These are phyloP conservation scores for Seira sanloemensis DNA, from an alignment of 2,888 invertebrate genomes.

Conservation along the genomic window DNA sequence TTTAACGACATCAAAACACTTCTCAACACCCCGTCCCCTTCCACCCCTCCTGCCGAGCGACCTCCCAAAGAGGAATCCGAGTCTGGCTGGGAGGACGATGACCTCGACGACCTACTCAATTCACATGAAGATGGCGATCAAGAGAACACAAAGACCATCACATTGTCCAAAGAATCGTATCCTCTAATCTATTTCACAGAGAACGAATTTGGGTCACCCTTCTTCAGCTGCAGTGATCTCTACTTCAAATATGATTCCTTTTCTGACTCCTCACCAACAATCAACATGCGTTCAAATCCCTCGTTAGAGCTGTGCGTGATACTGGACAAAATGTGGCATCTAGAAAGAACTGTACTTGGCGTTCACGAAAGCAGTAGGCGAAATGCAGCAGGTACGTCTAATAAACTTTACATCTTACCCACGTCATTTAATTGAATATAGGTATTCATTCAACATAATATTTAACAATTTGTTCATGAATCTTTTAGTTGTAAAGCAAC, in stretches of 20 bases:
- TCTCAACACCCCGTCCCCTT: conserved; percentile 16
- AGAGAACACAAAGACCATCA: conserved; percentile 38
- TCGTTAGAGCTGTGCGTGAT: conserved; percentile 64
- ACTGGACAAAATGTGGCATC: conserved; percentile 67
- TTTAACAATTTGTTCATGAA: conserved; percentile 18
- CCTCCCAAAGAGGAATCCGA: conserved; percentile 17
- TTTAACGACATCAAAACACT: conserved; percentile 42
- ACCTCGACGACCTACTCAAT: conserved; percentile 30
- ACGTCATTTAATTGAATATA: conserved; percentile 4
- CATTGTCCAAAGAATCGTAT: conserved; percentile 59
- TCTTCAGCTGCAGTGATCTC: conserved; percentile 57
- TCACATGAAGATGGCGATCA: neutral
- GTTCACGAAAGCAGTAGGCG: conserved; percentile 70
- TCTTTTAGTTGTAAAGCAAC: conserved; percentile 77
- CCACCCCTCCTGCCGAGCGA: neutral
- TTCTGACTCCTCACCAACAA: conserved; percentile 35
- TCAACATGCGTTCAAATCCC: conserved; percentile 54
- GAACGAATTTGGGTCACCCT: conserved; percentile 54
- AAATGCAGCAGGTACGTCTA: conserved; percentile 74
- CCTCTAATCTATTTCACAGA: conserved; percentile 59
- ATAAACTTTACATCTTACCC: neutral
- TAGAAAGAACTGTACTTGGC: conserved; percentile 68
- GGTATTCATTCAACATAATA: neutral
- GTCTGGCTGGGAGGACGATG: conserved; percentile 42
- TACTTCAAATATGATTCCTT: conserved; percentile 65